These are phyloP conservation scores for Aptenodytes forsteri DNA, from an alignment of 2,113 vertebrate species.

Conservation along the genomic window DNA sequence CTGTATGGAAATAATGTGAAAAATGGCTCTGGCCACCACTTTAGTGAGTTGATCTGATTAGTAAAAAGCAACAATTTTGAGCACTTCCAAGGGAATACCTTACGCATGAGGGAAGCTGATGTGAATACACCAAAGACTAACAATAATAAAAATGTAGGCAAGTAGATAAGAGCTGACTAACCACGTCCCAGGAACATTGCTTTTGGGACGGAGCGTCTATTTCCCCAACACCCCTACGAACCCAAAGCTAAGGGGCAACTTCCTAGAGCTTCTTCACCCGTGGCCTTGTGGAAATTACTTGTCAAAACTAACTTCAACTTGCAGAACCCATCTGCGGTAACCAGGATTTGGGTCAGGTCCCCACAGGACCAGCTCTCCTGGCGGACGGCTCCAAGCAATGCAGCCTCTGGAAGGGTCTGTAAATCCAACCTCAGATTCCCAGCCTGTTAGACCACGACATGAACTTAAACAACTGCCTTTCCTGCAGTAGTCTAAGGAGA, in stretches of 20 bases:
- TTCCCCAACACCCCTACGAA: not conserved
- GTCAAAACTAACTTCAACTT: not conserved
- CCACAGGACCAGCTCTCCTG: not conserved
- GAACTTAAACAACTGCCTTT: not conserved
- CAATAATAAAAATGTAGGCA: constrained; percentile 25
- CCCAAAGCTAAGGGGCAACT: not conserved
- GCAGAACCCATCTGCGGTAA: not conserved
- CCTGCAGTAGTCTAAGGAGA: not conserved
- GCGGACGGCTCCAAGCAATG: not conserved
- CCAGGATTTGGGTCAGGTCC: not conserved
- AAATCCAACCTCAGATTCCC: not conserved
- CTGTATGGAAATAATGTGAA: not conserved
- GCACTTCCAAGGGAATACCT: not conserved
- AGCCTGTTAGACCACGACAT: not conserved
- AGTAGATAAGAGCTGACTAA: constrained; percentile 10
- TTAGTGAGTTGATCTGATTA: not conserved
- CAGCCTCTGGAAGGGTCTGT: not conserved
- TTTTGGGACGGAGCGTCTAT: not conserved
- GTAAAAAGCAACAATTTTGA: not conserved
- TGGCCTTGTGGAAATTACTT: not conserved
- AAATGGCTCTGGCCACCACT: not conserved
- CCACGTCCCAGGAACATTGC: not conserved
- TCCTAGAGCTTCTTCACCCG: not conserved
- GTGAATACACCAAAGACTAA: not conserved
- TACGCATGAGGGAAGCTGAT: constrained; percentile 12